phyloP scores from a whole-genome alignment of 2,797 vertebrate genomes.

The Tenualosa ilisha region DNA sequence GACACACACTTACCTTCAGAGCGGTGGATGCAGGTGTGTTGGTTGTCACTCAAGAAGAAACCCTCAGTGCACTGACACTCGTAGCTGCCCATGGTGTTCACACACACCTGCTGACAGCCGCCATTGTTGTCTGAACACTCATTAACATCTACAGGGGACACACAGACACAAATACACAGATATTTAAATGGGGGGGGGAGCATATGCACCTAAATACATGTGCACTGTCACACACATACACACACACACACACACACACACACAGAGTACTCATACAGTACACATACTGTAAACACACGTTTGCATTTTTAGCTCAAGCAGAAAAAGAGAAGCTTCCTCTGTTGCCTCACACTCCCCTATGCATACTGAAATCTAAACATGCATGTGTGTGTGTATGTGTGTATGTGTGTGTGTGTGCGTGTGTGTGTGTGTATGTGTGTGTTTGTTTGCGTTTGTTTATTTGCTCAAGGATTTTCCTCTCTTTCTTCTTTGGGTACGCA shows the following conservation, averaged over 20 bases:
- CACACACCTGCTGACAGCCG: conserved; percentile 94
- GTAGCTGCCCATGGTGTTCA: conserved; percentile 97
- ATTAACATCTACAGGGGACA: conserved; percentile 79
- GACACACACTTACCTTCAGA: conserved; percentile 84
- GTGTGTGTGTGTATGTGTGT: conserved; percentile 35
- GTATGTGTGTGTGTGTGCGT: background rate
- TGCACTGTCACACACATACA: background rate
- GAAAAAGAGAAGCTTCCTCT: conserved; percentile 21
- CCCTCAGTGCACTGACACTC: conserved; percentile 91
- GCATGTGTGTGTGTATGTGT: background rate
- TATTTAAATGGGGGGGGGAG: background rate
- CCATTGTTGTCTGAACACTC: conserved; percentile 96
- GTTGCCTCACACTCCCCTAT: conserved; percentile 4
- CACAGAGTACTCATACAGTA: background rate
- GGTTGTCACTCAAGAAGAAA: conserved; percentile 97
- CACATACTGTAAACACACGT: background rate
- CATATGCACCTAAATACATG: background rate
- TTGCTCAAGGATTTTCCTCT: conserved; percentile 29
- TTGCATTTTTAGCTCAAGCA: conserved; percentile 19
- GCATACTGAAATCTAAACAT: conserved; percentile 7
- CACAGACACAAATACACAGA: background rate
- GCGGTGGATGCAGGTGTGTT: conserved; percentile 98
- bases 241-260: conserved; percentile 13
- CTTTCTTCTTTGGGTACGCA: conserved; percentile 35
- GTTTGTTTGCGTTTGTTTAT: conserved; percentile 49